These are phyloP conservation scores for Saxicola maurus DNA, from an alignment of 2,797 vertebrate genomes.

Conservation along the genomic window DNA sequence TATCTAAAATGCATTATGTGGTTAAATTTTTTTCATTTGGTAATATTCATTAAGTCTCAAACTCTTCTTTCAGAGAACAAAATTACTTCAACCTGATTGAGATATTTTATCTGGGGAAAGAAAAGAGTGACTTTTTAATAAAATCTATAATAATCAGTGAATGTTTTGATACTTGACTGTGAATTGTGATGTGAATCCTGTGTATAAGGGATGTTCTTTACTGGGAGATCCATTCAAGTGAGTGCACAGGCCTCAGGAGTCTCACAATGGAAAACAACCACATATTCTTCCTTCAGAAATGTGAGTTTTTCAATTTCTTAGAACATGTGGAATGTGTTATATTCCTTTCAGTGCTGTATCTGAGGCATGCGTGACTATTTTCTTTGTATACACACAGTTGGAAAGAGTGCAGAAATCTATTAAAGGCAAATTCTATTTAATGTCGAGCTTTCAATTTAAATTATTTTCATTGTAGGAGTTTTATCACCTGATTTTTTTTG, in stretches of 20 bases:
- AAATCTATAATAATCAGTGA: not conserved
- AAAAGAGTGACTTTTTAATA: not conserved
- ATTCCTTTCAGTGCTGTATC: constrained; percentile 10
- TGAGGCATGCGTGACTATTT: not conserved
- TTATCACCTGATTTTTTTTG: not conserved
- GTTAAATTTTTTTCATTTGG: not conserved
- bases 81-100: constrained; percentile 16
- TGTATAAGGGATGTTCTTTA: not conserved
- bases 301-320: not conserved
- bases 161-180: not conserved
- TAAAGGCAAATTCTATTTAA: not conserved
- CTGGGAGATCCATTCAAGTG: not conserved
- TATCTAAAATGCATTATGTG: constrained; percentile 10
- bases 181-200: not conserved
- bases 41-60: not conserved
- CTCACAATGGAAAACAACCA: not conserved
- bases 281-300: not conserved
- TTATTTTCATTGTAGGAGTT: not conserved
- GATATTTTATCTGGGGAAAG: not conserved
- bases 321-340: constrained; percentile 10
- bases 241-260: not conserved
- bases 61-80: constrained; percentile 6
- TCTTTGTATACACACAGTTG: not conserved
- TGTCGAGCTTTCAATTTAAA: not conserved
- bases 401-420: not conserved